Evolutionary conservation across 1,140 invertebrate species (phyloP), one percentile per base, ranked within the genome.

Genomic region (Lucilia sericata): DNA sequence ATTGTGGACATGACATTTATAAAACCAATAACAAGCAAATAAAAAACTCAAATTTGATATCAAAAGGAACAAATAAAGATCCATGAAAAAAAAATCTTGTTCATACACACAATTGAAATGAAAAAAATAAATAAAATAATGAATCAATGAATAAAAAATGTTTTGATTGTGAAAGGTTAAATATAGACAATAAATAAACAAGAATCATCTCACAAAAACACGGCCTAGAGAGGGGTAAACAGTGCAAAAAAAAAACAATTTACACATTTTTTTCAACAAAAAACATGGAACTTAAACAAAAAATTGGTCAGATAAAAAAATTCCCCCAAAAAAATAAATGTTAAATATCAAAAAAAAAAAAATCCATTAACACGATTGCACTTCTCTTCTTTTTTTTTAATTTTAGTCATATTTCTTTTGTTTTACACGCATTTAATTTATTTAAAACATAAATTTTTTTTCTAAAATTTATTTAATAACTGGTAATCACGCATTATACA

Each of bases 401-500:
- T 60, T 17, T 60, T 60, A n/a, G 3, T 17, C 55, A n/a, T 7
- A 7, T 60, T 60, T 60, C 7, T 60, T 55, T 60, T 60, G 55
- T 60, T 17, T 14, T 60, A 17, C 7, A 60, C 55, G 55, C 55
- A 60, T 60, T 60, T 14, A 60, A 14, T n/a, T 60, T 60, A n/a
- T 60, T 14, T 60, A 17, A 60, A 60, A 60, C n/a, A 17, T 17
- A 2, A 17, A 42, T 7, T 8, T 2, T 42, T 42, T 42, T 42
- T 42, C 0, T n/a, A n/a, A 60, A 60, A 60, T 7, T 60, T n/a
- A 60, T 42, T 42, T 60, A 60, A 60, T n/a, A 60, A 60, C 55
- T 60, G 55, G 55, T 60, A 60, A 60, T 60, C 55, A 60, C 55
- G 55, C 55, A 60, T 60, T 60, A 60, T n/a, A 60, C 55, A 60